Conservation (phyloP, 2,797 vertebrate species). For the Crocodylus rhombifer region DNA sequence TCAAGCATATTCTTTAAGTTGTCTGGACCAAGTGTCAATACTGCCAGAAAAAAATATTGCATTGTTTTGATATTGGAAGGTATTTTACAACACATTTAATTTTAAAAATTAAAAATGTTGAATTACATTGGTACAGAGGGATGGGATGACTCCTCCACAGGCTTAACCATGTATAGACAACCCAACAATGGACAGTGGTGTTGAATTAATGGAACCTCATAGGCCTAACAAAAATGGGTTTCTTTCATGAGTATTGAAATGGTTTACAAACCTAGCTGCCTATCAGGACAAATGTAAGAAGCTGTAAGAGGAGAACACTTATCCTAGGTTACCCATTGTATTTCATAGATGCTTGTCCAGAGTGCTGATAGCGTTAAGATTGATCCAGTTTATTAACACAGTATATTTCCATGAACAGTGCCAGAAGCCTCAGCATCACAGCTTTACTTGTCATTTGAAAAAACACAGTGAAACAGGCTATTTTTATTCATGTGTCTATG, state of each 20-base stretch:
- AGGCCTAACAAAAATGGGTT: slow-evolving; percentile 21
- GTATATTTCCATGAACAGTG: neutral
- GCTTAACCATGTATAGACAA: neutral
- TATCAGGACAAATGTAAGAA: neutral
- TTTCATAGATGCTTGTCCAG: fast-evolving
- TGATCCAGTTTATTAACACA: fast-evolving
- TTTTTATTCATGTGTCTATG: slow-evolving; percentile 37
- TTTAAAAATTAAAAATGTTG: neutral
- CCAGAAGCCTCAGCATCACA: neutral
- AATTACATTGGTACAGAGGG: neutral
- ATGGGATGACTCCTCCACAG: neutral
- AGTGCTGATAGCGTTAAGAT: fast-evolving
- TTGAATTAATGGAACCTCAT: neutral
- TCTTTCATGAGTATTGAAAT: slow-evolving; percentile 23
- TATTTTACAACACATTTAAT: neutral
- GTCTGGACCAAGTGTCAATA: neutral
- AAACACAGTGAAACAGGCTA: neutral
- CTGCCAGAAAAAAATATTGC: neutral
- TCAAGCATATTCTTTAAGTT: neutral
- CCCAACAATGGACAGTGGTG: too few relatives aligned
- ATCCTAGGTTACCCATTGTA: neutral
- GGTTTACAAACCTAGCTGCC: neutral
- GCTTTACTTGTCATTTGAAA: slow-evolving; percentile 6
- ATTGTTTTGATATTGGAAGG: neutral
- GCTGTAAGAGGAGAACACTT: neutral